phyloP scores from a whole-genome alignment of 2,113 vertebrate genomes.

The Macrotis lagotis region DNA sequence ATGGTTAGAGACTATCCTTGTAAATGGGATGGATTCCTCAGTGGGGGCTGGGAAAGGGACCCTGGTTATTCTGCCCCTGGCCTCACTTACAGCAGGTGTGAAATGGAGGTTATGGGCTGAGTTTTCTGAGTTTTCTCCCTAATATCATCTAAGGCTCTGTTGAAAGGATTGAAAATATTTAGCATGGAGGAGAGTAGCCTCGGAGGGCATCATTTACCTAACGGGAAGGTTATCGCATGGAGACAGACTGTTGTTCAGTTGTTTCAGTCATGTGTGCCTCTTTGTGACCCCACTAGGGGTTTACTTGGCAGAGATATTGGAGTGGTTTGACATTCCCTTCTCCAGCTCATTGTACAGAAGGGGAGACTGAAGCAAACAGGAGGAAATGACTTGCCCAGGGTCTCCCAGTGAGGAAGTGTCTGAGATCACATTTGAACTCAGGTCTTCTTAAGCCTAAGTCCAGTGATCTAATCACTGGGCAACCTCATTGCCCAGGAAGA shows the following conservation, averaged over 20 bases:
- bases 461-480: no score
- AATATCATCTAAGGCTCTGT: not conserved
- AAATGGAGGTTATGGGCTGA: not conserved
- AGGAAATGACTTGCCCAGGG: not conserved
- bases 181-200: not conserved
- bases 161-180: not conserved
- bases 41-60: not conserved
- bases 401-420: not conserved
- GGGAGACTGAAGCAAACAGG: not conserved
- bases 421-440: no score
- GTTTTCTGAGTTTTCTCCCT: not conserved
- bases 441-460: no score
- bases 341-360: not conserved
- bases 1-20: slow-evolving; percentile 17
- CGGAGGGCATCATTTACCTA: not conserved
- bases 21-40: slow-evolving; percentile 36
- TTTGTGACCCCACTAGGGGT: not conserved
- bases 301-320: not conserved
- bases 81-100: not conserved
- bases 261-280: not conserved
- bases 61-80: not conserved
- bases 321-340: not conserved
- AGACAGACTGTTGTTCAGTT: not conserved
- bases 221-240: not conserved
- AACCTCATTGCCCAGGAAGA: no score